A percentile compares a stretch with the other conserved stretches of the same genome.
Evolutionary conservation across 2,113 vertebrate genomes (phyloP).

Genomic region (Pteronura brasiliensis): DNA sequence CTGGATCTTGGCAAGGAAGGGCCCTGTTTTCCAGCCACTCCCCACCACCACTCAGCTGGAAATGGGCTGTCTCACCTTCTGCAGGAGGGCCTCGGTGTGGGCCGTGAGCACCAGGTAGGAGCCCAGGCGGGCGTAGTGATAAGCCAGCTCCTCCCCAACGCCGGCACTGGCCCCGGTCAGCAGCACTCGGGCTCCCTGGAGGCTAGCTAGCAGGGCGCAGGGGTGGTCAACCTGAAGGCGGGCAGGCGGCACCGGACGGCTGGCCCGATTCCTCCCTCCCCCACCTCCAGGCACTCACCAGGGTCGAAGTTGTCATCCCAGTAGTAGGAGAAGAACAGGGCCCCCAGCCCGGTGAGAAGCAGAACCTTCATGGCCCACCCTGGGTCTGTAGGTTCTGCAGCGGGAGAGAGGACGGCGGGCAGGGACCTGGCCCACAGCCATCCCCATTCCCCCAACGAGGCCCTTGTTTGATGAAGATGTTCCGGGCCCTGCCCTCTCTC

Average conservation of each 20-base stretch:
- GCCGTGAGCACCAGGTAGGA: slow-evolving; percentile 90
- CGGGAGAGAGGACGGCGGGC: not conserved
- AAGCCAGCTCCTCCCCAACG: slow-evolving; percentile 91
- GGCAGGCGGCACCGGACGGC: rapidly evolving
- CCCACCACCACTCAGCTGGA: no score
- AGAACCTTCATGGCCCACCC: slow-evolving; percentile 11
- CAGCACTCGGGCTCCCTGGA: slow-evolving; percentile 85
- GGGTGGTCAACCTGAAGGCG: not conserved
- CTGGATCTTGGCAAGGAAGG: no score
- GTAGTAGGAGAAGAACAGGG: slow-evolving; percentile 63
- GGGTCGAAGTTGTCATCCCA: slow-evolving; percentile 82
- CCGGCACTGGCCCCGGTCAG: slow-evolving; percentile 91
- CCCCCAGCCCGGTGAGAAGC: not conserved
- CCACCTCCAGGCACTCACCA: slow-evolving; percentile 58
- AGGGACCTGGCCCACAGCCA: not conserved
- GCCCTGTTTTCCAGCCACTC: not conserved
- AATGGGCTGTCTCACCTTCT: slow-evolving; percentile 81
- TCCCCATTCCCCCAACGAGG: not conserved
- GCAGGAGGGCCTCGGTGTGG: slow-evolving; percentile 84
- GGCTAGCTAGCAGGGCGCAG: slow-evolving; percentile 78
- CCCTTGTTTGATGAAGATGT: not conserved
- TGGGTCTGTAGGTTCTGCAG: not conserved
- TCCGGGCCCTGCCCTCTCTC: not conserved
- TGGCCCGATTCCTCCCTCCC: not conserved
- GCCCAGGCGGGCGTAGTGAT: slow-evolving; percentile 88